Conservation (phyloP, 2,113 vertebrate species). For the Perca flavescens region DNA sequence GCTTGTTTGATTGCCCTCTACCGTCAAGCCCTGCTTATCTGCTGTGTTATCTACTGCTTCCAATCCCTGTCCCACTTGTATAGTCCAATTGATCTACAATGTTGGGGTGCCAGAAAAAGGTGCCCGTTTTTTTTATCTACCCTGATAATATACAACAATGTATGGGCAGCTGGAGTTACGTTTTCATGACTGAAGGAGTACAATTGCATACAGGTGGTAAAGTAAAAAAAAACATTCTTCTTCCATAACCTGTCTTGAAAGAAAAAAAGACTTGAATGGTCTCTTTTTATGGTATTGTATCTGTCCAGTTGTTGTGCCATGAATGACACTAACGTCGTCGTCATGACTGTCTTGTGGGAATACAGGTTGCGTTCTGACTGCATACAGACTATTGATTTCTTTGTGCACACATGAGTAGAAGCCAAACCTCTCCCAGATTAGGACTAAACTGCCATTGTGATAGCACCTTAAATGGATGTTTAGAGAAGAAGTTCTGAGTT, state of each 20-base stretch:
- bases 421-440: background rate
- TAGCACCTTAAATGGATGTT: background rate
- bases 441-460: background rate
- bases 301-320: background rate
- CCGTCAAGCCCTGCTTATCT: background rate
- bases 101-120: constrained; percentile 2
- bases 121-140: background rate
- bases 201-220: background rate
- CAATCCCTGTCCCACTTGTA: background rate
- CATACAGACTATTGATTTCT: background rate
- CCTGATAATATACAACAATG: background rate
- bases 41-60: constrained; percentile 19
- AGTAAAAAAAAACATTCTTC: background rate
- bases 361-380: constrained; percentile 11
- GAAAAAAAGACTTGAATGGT: background rate
- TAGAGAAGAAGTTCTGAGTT: background rate
- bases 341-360: background rate
- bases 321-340: background rate
- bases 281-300: constrained; percentile 8
- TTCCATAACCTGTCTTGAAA: background rate
- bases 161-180: background rate
- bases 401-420: background rate
- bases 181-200: constrained; percentile 13
- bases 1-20: background rate
- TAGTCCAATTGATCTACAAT: background rate